These are phyloP conservation scores for Muntiacus reevesi DNA, from an alignment of 2,113 vertebrate genomes.

Conservation along the genomic window DNA sequence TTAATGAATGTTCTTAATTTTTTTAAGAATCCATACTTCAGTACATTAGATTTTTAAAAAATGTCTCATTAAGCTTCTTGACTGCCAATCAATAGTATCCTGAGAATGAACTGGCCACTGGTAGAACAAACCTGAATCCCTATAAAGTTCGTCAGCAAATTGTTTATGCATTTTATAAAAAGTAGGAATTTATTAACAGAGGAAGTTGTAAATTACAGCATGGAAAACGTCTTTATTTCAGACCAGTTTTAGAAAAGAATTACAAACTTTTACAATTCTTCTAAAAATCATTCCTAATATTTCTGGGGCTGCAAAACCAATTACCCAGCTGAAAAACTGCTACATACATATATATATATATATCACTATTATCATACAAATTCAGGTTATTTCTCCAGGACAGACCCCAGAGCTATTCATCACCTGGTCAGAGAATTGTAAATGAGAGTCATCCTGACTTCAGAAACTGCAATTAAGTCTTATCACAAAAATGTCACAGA, in stretches of 20 bases:
- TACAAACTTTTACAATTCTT: background rate
- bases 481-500: background rate
- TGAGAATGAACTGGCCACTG: background rate
- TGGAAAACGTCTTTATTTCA: background rate
- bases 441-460: background rate
- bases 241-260: background rate
- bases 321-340: background rate
- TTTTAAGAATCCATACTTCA: background rate
- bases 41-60: background rate
- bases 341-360: background rate
- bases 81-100: background rate
- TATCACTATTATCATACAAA: background rate
- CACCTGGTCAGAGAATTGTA: background rate
- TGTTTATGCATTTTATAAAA: background rate
- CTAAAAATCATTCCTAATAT: background rate
- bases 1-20: background rate
- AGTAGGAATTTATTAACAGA: background rate
- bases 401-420: background rate
- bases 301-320: background rate
- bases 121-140: background rate
- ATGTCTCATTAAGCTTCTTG: background rate
- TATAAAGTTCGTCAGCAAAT: background rate
- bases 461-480: background rate
- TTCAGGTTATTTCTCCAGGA: background rate
- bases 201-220: background rate